Evolutionary conservation across 1,140 invertebrate species (phyloP).

Genomic region (Ptiloglossa arizonensis): DNA sequence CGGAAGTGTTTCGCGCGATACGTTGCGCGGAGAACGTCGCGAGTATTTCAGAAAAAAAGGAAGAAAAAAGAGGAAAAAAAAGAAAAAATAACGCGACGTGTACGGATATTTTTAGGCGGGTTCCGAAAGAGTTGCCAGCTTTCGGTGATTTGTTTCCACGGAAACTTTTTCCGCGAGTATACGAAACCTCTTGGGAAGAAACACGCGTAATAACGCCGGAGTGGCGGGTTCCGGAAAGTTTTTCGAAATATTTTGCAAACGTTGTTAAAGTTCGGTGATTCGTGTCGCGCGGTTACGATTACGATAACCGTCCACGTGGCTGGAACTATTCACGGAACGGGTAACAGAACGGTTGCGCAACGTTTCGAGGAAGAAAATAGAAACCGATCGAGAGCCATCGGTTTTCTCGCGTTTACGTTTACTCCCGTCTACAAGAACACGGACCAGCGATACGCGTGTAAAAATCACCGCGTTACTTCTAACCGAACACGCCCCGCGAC

Average conservation of each 20-base stretch:
- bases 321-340: neutral
- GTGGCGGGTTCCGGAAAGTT: neutral
- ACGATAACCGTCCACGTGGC: neutral
- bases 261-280: neutral
- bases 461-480: neutral
- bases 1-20: too few relatives aligned
- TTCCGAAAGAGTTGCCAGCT: neutral
- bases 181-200: neutral
- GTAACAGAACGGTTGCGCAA: neutral
- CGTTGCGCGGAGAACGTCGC: too few relatives aligned
- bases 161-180: neutral
- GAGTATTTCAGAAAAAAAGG: too few relatives aligned
- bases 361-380: neutral
- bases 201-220: too few relatives aligned
- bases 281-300: neutral
- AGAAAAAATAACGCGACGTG: too few relatives aligned
- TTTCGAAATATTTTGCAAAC: constrained; percentile 7
- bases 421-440: too few relatives aligned
- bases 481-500: too few relatives aligned
- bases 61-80: too few relatives aligned
- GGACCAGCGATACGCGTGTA: too few relatives aligned
- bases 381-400: neutral
- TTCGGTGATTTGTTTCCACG: neutral
- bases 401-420: neutral
- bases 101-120: neutral